These are phyloP conservation scores for Xestia sexstrigata DNA, from an alignment of 2,888 invertebrate species.

Conservation along the genomic window DNA sequence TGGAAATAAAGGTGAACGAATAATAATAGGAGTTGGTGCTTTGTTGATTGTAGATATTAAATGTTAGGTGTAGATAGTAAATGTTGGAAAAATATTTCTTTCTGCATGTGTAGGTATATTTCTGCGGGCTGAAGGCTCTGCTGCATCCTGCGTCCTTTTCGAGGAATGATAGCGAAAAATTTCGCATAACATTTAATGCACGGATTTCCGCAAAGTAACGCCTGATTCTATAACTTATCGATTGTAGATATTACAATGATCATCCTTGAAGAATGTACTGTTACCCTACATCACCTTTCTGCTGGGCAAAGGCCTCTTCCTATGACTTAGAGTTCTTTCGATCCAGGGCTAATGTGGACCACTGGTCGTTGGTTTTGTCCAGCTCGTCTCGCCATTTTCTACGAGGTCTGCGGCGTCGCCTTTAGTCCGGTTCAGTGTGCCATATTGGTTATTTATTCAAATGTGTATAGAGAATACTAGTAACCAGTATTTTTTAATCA, in stretches of 20 bases:
- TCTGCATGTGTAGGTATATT: no score
- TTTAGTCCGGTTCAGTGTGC: background rate
- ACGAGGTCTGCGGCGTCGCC: background rate
- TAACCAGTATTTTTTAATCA: background rate
- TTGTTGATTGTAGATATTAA: no score
- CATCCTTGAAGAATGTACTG: background rate
- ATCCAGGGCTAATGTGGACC: background rate
- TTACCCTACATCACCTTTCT: background rate
- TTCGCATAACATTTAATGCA: no score
- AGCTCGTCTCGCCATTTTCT: background rate
- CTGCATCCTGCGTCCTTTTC: no score
- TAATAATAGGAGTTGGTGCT: background rate
- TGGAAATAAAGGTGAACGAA: background rate
- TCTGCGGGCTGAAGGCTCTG: no score
- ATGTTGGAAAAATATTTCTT: no score
- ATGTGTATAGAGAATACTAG: background rate
- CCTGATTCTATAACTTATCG: no score
- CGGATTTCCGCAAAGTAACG: no score
- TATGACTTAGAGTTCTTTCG: background rate
- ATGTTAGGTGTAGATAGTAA: no score
- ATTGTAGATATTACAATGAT: background rate
- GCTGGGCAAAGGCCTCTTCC: background rate
- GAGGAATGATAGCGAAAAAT: no score
- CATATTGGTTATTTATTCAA: background rate
- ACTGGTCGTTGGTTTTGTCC: background rate